These are phyloP conservation scores for Diabrotica balteata DNA, from an alignment of 2,888 invertebrate species.

Conservation along the genomic window DNA sequence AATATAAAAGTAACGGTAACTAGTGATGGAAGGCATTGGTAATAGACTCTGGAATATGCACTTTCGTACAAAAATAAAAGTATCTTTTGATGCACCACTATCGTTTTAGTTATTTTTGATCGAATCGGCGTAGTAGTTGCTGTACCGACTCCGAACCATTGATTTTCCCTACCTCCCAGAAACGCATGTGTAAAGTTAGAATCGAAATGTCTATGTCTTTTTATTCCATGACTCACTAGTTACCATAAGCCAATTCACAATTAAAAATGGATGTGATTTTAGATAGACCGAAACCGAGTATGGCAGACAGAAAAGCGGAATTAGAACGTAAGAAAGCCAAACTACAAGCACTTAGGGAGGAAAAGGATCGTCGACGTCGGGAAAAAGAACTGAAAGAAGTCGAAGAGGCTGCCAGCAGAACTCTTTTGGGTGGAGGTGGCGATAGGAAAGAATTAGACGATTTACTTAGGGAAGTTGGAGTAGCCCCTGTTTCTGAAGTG, in stretches of 20 bases:
- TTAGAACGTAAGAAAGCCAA: slow-evolving; percentile 91
- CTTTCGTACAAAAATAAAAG: background rate
- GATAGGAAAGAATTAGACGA: slow-evolving; percentile 80
- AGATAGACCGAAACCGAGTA: slow-evolving; percentile 56
- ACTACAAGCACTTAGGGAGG: slow-evolving; percentile 86
- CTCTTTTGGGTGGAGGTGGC: slow-evolving; percentile 60
- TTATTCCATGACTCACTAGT: slow-evolving; percentile 36
- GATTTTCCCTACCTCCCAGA: slow-evolving; percentile 38
- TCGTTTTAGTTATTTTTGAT: background rate
- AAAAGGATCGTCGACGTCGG: slow-evolving; percentile 83
- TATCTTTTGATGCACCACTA: background rate
- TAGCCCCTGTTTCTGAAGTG: slow-evolving; percentile 87
- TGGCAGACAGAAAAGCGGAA: slow-evolving; percentile 92
- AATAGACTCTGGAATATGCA: background rate
- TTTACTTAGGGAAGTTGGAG: slow-evolving; percentile 84
- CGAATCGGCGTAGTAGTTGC: slow-evolving; percentile 10
- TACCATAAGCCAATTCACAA: slow-evolving; percentile 17
- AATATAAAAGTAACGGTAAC: slow-evolving; percentile 6
- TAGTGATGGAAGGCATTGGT: background rate
- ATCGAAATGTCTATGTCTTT: slow-evolving; percentile 39
- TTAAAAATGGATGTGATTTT: slow-evolving; percentile 44
- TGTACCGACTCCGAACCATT: slow-evolving; percentile 36
- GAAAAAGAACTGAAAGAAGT: slow-evolving; percentile 91
- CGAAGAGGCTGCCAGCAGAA: slow-evolving; percentile 69
- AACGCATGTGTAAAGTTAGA: slow-evolving; percentile 44